Base-by-base conservation (phyloP, 2,797 vertebrate genomes). In the Pogonophryne albipinna region DNA sequence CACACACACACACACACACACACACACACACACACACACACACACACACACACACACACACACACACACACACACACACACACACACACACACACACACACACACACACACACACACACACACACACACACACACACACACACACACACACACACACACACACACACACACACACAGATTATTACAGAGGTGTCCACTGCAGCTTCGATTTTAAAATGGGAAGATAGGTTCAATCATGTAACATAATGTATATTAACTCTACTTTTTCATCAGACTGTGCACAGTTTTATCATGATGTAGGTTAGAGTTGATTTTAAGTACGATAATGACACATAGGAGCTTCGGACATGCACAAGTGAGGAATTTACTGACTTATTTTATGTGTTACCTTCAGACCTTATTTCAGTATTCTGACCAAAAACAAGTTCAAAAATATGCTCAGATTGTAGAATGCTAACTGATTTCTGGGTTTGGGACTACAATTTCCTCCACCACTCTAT, bases 171-270 rank as follows among this genome's bases (percentile, higher is more conserved):
- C 11, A 20, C 15, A 27, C 17, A 66, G 49, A 64, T 60, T 59
- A 78, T 71, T 78, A 76, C 56, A 23, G 52, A 70, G 52, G 49
- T 52, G 53, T 69, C 62, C 44, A 7, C 31, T 9, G 17, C 4
- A 5, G 44, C 27, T 46, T 38, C 6, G n/a, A n/a, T 69, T 53
- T 50, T 15, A 46, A 66, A 72, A 56, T 71, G 31, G 44, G 53
- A 51, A 45, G 74, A 65, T 42, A 50, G 47, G 46, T 63, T 82
- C 56, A 46, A 52, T 67, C 56, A 42, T 19, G 11, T 27, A 51
- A 50, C 7, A 20, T 70, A 38, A 9, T 38, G 8, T 68, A 63
- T 38, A 38, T 38, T 9, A 45, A 62, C 63, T 69, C 76, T 51
- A 64, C 42, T 53, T 66, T 65, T 50, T 51, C 44, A 66, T 34